These are phyloP conservation scores for Drosophila lacicola DNA, from an alignment of 2,888 invertebrate species.

Conservation along the genomic window DNA sequence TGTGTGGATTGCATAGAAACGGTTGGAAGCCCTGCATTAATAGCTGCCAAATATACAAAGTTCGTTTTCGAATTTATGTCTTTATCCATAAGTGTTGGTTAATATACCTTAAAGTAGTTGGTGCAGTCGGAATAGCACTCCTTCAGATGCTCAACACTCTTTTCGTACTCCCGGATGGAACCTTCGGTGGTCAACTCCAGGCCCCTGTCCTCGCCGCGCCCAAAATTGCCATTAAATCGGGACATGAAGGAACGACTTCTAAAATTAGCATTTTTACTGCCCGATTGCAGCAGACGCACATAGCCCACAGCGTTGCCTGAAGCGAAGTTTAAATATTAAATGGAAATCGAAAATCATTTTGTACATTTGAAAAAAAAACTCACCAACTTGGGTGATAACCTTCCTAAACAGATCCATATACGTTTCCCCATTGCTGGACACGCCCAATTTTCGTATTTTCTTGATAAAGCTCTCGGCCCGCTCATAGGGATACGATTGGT, in stretches of 20 bases:
- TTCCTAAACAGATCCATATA: conserved; percentile 97
- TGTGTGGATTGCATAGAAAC: conserved; percentile 93
- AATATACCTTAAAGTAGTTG: conserved; percentile 81
- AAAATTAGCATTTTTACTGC: conserved; percentile 96
- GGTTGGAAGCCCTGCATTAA: conserved; percentile 96
- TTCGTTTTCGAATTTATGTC: no score
- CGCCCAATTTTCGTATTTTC: conserved; percentile 94
- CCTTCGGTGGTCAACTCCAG: conserved; percentile 88
- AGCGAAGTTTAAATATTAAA: no score
- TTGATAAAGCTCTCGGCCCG: conserved; percentile 97
- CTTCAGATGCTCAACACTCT: conserved; percentile 91
- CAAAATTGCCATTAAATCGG: conserved; percentile 88
- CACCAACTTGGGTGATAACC: conserved; percentile 96
- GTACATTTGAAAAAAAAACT: conserved; percentile 76
- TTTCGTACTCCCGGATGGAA: conserved; percentile 90
- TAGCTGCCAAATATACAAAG: conserved; percentile 86
- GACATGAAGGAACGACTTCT: conserved; percentile 96
- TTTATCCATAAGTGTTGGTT: neutral
- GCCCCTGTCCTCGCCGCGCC: conserved; percentile 87
- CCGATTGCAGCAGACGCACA: conserved; percentile 96
- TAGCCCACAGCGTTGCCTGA: conserved; percentile 95
- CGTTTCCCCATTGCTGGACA: conserved; percentile 92
- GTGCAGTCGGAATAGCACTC: conserved; percentile 90
- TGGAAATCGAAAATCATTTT: no score
- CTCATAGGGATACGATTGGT: conserved; percentile 87